phyloP scores from a whole-genome alignment of 2,797 vertebrate genomes.

The Pteronotus mesoamericanus region DNA sequence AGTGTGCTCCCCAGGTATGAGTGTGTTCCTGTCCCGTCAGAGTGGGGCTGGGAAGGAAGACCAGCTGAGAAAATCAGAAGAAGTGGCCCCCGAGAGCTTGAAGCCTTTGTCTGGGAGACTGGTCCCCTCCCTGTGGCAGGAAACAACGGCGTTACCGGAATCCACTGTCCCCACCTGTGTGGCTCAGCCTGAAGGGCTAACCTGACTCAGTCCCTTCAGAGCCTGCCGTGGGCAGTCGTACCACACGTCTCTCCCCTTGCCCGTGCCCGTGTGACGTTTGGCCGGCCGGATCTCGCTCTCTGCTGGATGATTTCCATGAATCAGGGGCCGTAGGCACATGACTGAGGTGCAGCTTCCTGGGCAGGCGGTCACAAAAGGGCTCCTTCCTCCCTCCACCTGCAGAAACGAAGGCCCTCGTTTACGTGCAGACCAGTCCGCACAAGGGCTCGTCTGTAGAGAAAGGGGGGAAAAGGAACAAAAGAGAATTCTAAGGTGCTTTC shows the following conservation, averaged over 20 bases:
- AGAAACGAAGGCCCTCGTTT: neutral
- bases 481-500: constrained; percentile 32
- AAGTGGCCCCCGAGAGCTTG: neutral
- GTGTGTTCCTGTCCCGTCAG: neutral
- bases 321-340: neutral
- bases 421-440: neutral
- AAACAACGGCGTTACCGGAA: neutral
- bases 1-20: neutral
- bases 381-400: constrained; percentile 18
- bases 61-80: neutral
- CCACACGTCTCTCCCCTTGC: rapidly evolving
- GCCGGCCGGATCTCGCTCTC: neutral
- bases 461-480: neutral
- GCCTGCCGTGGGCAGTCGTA: neutral
- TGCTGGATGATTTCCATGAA: neutral
- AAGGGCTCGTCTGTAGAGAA: constrained; percentile 7
- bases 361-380: constrained; percentile 3
- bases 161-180: neutral
- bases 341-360: neutral
- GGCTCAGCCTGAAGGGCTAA: neutral
- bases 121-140: neutral
- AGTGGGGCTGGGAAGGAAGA: neutral
- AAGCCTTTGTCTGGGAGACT: neutral
- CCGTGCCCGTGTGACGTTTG: rapidly evolving
- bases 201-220: neutral